Evolutionary conservation across 1,140 invertebrate genomes (phyloP).

Genomic region (Potamilus streckersoni): DNA sequence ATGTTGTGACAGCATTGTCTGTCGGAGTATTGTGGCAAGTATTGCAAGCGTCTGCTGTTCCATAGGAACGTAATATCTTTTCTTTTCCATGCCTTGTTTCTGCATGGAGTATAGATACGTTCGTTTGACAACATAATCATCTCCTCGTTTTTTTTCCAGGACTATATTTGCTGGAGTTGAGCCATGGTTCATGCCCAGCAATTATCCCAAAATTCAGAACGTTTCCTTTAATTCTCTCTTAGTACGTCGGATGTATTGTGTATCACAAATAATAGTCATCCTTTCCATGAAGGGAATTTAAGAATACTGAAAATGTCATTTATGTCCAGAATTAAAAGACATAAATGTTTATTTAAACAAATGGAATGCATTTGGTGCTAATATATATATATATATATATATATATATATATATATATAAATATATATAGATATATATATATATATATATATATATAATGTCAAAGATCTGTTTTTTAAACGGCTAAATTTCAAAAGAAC

Average conservation of each 20-base stretch:
- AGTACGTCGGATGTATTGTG: slow-evolving; percentile 1
- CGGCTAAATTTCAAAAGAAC: too few species aligned
- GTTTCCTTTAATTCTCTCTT: neutral
- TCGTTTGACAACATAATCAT: slow-evolving; percentile 1
- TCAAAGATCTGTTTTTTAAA: too few species aligned
- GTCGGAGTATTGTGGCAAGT: neutral
- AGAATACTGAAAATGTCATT: neutral
- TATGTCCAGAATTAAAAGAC: too few species aligned
- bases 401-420: too few species aligned
- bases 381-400: too few species aligned
- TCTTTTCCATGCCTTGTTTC: neutral
- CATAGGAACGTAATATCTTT: neutral
- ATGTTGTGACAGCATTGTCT: neutral
- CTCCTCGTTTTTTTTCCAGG: neutral
- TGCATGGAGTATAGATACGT: neutral
- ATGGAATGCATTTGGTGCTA: too few species aligned
- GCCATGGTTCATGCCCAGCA: neutral
- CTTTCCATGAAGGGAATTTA: slow-evolving; percentile 2
- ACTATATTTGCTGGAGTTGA: neutral
- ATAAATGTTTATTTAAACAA: too few species aligned
- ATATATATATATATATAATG: too few species aligned
- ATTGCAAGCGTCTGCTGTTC: neutral
- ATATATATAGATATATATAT: too few species aligned
- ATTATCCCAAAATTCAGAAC: slow-evolving; percentile 8
- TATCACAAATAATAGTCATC: slow-evolving; percentile 6